Percentiles rank a stretch among this genome's conserved stretches.
phyloP scores from a whole-genome alignment of 2,113 vertebrate genomes.

The Calyptomena viridis region DNA sequence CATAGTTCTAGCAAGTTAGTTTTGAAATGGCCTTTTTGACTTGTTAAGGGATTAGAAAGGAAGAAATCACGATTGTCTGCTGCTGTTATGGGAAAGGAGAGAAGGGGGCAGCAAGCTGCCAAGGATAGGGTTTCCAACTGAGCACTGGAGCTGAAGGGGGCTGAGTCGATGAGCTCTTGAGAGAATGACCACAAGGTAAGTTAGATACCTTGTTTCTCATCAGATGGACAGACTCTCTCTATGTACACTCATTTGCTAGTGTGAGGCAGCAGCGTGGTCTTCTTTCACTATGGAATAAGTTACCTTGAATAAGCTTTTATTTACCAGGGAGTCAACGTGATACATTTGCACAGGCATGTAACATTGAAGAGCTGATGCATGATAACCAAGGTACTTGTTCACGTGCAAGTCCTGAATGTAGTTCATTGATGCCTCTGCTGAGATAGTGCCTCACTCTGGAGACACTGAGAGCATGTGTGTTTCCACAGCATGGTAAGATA shows the following conservation, averaged over 20 bases:
- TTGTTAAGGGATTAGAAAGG: background rate
- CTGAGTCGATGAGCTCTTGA: background rate
- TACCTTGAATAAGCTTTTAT: background rate
- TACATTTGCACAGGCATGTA: background rate
- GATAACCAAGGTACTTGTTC: background rate
- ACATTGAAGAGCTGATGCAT: background rate
- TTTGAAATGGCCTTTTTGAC: background rate
- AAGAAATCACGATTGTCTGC: background rate
- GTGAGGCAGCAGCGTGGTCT: background rate
- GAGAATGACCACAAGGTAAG: background rate
- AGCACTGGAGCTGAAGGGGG: background rate
- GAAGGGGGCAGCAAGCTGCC: background rate
- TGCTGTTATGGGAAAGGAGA: background rate
- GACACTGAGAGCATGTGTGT: background rate
- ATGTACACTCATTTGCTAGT: background rate
- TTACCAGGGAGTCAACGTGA: background rate
- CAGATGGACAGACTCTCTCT: background rate
- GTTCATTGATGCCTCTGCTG: background rate
- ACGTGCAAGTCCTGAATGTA: background rate
- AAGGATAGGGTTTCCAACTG: background rate
- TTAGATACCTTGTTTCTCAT: background rate
- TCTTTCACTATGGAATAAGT: background rate
- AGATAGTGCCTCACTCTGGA: background rate
- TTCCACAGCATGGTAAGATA: background rate
- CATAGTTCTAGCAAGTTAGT: background rate